Conservation (phyloP, 2,113 vertebrate genomes). For the Vidua macroura region DNA sequence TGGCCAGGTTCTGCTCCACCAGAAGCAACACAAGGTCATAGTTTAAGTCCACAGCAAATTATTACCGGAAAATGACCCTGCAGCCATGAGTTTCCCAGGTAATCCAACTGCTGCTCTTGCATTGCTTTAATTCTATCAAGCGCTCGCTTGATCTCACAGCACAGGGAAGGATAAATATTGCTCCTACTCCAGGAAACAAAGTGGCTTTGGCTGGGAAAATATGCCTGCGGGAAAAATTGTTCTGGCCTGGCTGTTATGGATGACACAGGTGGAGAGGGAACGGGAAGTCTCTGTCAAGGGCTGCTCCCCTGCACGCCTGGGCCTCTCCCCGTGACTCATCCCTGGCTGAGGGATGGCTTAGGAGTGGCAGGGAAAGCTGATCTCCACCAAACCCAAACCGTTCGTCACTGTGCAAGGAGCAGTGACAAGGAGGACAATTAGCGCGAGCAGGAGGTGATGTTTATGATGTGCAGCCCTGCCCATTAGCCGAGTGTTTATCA, state of each 20-base stretch:
- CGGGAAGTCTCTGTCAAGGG: rapidly evolving
- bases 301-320: not conserved
- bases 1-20: not conserved
- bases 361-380: not conserved
- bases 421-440: not conserved
- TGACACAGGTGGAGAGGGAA: not conserved
- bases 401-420: not conserved
- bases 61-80: not conserved
- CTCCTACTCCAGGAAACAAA: not conserved
- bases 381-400: not conserved
- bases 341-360: not conserved
- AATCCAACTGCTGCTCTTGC: constrained; percentile 49
- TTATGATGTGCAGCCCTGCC: not conserved
- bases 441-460: not conserved
- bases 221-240: not conserved
- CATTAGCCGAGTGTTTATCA: not conserved
- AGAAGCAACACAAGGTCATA: not conserved
- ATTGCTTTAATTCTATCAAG: constrained; percentile 43
- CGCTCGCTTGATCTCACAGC: not conserved
- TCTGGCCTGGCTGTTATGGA: not conserved
- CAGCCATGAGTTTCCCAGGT: constrained; percentile 38
- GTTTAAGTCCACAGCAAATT: constrained; percentile 3
- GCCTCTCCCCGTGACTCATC: not conserved
- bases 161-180: constrained; percentile 27
- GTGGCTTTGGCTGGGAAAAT: not conserved